Evolutionary conservation across 1,140 invertebrate species (phyloP).

Genomic region (Elymnias hypermnestra): DNA sequence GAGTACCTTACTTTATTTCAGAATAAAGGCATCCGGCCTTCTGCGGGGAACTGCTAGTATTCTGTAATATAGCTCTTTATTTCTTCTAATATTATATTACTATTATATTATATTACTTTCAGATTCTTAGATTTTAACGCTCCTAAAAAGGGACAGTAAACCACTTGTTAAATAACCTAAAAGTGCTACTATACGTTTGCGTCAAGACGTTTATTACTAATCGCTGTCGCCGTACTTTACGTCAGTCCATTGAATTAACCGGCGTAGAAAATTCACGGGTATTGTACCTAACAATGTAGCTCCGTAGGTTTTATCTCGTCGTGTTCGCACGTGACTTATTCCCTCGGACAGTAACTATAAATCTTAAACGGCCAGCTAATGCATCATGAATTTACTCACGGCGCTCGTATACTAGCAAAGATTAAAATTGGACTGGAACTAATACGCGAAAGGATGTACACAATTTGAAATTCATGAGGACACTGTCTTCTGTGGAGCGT

Average conservation of each 20-base stretch:
- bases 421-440: neutral
- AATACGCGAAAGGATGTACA: too few species aligned
- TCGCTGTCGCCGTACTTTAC: slow-evolving; percentile 2
- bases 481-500: too few species aligned
- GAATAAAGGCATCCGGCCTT: too few species aligned
- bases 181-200: neutral
- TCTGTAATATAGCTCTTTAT: too few species aligned
- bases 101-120: too few species aligned
- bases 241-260: slow-evolving; percentile 6
- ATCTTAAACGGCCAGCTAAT: slow-evolving; percentile 4
- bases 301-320: slow-evolving; percentile 4
- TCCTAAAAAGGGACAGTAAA: too few species aligned
- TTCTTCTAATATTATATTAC: too few species aligned
- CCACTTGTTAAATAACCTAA: too few species aligned
- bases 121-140: too few species aligned
- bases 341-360: slow-evolving; percentile 1
- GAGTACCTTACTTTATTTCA: too few species aligned
- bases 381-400: slow-evolving; percentile 1
- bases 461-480: too few species aligned
- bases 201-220: slow-evolving; percentile 4
- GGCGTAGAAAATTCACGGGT: slow-evolving; percentile 1
- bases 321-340: slow-evolving; percentile 4
- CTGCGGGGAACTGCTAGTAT: too few species aligned
- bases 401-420: neutral
- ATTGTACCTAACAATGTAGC: slow-evolving; percentile 3